Evolutionary conservation across 2,797 vertebrate genomes (phyloP).

Genomic region (Gadopsis marmoratus): DNA sequence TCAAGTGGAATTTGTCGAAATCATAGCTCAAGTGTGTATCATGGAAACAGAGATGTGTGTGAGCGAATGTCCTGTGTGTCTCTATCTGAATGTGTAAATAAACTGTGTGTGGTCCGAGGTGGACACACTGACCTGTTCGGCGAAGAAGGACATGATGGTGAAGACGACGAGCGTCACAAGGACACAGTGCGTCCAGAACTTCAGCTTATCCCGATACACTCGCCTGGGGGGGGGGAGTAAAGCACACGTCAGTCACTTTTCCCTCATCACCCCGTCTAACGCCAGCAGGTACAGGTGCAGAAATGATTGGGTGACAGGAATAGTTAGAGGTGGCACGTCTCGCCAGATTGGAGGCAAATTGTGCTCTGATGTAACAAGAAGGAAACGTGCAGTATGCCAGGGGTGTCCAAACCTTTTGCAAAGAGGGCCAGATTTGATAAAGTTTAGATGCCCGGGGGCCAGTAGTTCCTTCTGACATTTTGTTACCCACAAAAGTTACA

Average conservation of each 20-base stretch:
- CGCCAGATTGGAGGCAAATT: not conserved
- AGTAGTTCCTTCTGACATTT: too few relatives aligned
- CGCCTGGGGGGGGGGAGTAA: slow-evolving; percentile 84
- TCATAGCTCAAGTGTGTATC: slow-evolving; percentile 67
- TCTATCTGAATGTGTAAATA: slow-evolving; percentile 36
- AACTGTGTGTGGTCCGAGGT: not conserved
- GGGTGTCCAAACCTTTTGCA: slow-evolving; percentile 24
- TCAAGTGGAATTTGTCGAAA: slow-evolving; percentile 28
- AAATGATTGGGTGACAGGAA: not conserved
- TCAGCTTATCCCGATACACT: slow-evolving; percentile 95
- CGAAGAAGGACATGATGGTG: slow-evolving; percentile 97
- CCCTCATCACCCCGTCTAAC: not conserved
- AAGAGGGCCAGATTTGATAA: too few relatives aligned
- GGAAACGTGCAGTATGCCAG: slow-evolving; percentile 30
- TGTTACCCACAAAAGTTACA: too few relatives aligned
- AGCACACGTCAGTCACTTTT: not conserved
- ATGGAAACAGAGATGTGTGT: slow-evolving; percentile 54
- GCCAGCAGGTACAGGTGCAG: not conserved
- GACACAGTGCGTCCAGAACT: slow-evolving; percentile 99
- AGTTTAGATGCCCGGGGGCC: too few relatives aligned
- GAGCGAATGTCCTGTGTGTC: not conserved
- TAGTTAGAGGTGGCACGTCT: not conserved
- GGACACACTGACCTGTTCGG: slow-evolving; percentile 92
- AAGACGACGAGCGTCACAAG: slow-evolving; percentile 95
- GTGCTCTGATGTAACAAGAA: slow-evolving; percentile 53